These are phyloP conservation scores for Zaprionus camerounensis DNA, from an alignment of 1,140 invertebrate genomes.

Conservation along the genomic window DNA sequence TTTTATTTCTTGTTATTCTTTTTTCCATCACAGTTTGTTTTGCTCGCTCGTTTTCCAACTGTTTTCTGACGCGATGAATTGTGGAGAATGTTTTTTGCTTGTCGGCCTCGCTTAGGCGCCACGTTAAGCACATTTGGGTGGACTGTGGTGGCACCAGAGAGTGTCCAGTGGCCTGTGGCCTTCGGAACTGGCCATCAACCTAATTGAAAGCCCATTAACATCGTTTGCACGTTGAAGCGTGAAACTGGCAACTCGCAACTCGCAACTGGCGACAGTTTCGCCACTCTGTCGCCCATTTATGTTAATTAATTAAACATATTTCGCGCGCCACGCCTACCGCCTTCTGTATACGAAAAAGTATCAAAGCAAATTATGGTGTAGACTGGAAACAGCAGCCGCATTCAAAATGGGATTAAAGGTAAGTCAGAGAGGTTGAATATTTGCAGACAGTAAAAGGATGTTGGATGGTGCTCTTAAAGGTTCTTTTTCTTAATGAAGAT, in stretches of 20 bases:
- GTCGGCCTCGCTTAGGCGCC: slow-evolving; percentile 30
- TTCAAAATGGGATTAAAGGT: slow-evolving; percentile 24
- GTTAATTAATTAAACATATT: slow-evolving; percentile 78
- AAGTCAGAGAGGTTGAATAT: slow-evolving; percentile 4
- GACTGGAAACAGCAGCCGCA: not conserved
- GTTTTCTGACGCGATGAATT: slow-evolving; percentile 3
- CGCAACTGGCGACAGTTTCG: slow-evolving; percentile 52
- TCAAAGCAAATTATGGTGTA: slow-evolving; percentile 23
- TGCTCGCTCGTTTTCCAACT: slow-evolving; percentile 20
- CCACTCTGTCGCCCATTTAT: slow-evolving; percentile 26
- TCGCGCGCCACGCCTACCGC: not conserved
- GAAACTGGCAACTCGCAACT: slow-evolving; percentile 53
- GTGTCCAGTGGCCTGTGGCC: slow-evolving; percentile 17
- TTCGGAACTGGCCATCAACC: slow-evolving; percentile 24
- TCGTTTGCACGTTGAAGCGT: slow-evolving; percentile 64
- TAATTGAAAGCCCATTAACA: slow-evolving; percentile 78
- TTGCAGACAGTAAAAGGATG: not conserved
- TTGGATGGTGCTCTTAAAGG: not conserved
- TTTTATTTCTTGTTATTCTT: slow-evolving; percentile 14
- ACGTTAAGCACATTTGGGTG: slow-evolving; percentile 22
- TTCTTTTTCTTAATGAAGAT: not conserved
- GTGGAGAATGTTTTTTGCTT: slow-evolving; percentile 13
- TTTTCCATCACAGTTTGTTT: slow-evolving; percentile 9
- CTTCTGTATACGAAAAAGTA: not conserved
- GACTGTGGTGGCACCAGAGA: not conserved